phyloP scores from a whole-genome alignment of 1,140 invertebrate species.

The Rhopalosiphum padi region DNA sequence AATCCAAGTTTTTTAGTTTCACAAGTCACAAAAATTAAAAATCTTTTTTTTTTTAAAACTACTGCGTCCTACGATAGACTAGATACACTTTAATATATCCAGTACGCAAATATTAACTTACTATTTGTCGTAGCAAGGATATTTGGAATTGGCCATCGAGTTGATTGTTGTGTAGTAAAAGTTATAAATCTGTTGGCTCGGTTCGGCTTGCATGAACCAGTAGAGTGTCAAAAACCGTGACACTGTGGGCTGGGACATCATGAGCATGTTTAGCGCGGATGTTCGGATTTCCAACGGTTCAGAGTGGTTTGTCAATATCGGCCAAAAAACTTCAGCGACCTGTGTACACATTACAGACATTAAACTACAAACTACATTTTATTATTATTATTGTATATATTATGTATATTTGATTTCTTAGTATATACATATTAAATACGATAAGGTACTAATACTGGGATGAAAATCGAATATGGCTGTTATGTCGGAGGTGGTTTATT shows the following conservation, averaged over 20 bases:
- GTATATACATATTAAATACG: neutral
- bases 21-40: neutral
- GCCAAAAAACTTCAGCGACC: conserved; percentile 72
- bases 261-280: conserved; percentile 70
- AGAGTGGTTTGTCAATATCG: conserved; percentile 72
- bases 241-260: conserved; percentile 70
- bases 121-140: conserved; percentile 71
- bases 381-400: neutral
- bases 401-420: neutral
- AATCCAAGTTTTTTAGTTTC: neutral
- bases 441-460: too few relatives aligned
- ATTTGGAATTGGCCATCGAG: conserved; percentile 71
- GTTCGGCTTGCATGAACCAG: conserved; percentile 72
- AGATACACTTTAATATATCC: neutral
- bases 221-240: conserved; percentile 73
- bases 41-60: neutral
- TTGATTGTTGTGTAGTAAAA: conserved; percentile 77
- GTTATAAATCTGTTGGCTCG: conserved; percentile 71
- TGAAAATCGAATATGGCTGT: too few relatives aligned
- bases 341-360: conserved; percentile 60
- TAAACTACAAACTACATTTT: neutral
- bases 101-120: conserved; percentile 64
- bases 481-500: neutral
- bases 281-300: conserved; percentile 74
- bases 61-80: neutral